Evolutionary conservation across 2,113 vertebrate species (phyloP), one percentile per base, ranked within the genome.

Genomic region (Rhinogobius similis): DNA sequence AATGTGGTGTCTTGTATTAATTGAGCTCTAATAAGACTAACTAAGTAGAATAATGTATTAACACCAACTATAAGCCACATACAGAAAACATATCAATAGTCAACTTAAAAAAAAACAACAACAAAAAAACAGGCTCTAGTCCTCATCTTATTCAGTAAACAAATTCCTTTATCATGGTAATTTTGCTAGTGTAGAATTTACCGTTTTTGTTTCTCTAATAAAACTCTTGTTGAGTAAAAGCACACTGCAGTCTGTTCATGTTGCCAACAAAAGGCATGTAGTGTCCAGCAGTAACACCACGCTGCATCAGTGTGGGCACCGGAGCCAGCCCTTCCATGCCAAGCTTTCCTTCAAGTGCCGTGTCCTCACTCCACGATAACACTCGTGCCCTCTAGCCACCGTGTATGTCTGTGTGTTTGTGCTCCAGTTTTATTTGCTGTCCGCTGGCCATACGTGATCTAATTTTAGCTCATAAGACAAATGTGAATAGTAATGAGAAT

Each of bases 391-490:
- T 10, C 16, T 8, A 59, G 56, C 27, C 56, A 32, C 18, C 26
- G 55, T 58, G 55, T 61, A 5, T 56, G 10, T 27, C 12, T 27
- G 53, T 56, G 58, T 61, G 58, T 61, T 7, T 61, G 18, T 61
- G 58, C 58, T 61, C 27, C 20, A n/a, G 58, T 61, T 38, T 61
- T 61, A 36, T 38, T 61, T 36, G 20, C 29, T n/a, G 58, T 61
- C 58, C 84, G 68, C 61, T 62, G 75, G 83, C 78, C 63, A 44
- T 44, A 26, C 68, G 75, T 75, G 67, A 85, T 82, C 77, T 70
- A 73, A 41, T 80, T 86, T 75, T 53, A 48, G 18, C 24, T 62
- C 50, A 41, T 39, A 44, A 13, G 38, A 48, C 44, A 52, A 43
- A 68, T 44, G 69, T 68, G 67, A 79, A 68, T 69, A 69, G 62